Evolutionary conservation across 2,888 invertebrate genomes (phyloP), one percentile per base, ranked within the genome.

Genomic region (Lasioglossum lativentre): DNA sequence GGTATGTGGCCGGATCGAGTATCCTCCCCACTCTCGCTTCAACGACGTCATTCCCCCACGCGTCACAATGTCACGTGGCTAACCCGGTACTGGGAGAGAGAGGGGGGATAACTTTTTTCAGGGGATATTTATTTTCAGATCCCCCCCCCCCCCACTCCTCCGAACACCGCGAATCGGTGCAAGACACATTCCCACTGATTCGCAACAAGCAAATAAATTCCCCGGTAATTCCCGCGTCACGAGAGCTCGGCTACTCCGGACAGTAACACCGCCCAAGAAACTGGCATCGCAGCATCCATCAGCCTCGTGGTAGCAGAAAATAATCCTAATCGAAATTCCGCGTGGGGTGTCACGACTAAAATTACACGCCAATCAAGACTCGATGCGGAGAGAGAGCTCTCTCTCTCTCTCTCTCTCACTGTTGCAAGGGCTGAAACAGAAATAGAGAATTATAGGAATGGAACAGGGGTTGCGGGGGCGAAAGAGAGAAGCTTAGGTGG

Each of bases 311-410:
- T 19, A 42, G 19, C 77, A n/a, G 16, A 19, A 38, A 78, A 78
- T 27, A 27, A 78, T 40, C 52, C 40, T 52, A 71, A 78, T 78
- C 70, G 52, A 78, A 71, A 78, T 56, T 56, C 70, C 70, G 38
- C 30, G 5, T 34, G 38, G 38, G 19, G 52, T 77, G 76, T 77
- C 76, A 68, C 68, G 70, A 77, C 38, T 38, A 38, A 77, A 52
- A 77, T 70, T 70, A 47, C 52, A 77, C 52, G 77, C 52, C 77
- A 70, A 78, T 78, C 77, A 70, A 68, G 66, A 16, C 16, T 27
- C 47, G 19, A 40, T 34, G 70, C 27, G 68, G 38, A 52, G 2
- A 4, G 75, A 16, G 38, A 27, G 47, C 27, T 1, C 30, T 16
- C 5, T 16, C 12, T 23, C 27, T n/a, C n/a, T n/a, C n/a, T n/a